Percentiles rank a stretch among this genome's conserved stretches.
Evolutionary conservation across 2,888 invertebrate species (phyloP).

Genomic region (Prosapia bicincta): DNA sequence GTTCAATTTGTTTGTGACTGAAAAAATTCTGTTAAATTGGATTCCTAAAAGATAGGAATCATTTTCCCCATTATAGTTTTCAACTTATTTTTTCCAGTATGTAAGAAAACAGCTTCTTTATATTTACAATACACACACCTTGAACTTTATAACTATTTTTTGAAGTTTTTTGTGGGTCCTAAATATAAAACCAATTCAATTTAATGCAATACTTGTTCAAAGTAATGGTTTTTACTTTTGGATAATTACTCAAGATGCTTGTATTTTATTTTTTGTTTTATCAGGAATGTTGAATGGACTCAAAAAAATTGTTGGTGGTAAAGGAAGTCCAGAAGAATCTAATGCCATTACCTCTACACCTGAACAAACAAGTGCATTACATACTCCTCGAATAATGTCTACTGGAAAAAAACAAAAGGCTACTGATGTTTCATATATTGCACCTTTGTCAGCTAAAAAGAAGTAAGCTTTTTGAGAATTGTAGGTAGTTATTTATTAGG

Average conservation of each 20-base stretch:
- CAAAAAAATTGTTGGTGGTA: constrained; percentile 71
- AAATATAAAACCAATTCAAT: too few relatives aligned
- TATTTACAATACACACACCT: too few relatives aligned
- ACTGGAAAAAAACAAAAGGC: constrained; percentile 61
- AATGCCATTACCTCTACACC: constrained; percentile 49
- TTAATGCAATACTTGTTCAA: background rate
- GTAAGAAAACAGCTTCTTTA: too few relatives aligned
- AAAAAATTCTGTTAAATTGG: too few relatives aligned
- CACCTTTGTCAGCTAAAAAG: constrained; percentile 62
- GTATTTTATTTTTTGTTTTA: background rate
- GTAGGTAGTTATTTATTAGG: too few relatives aligned
- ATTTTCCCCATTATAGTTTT: too few relatives aligned
- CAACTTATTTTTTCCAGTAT: too few relatives aligned
- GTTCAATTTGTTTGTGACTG: too few relatives aligned
- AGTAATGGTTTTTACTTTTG: constrained; percentile 30
- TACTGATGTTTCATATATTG: constrained; percentile 48
- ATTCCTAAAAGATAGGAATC: too few relatives aligned
- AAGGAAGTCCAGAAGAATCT: constrained; percentile 44
- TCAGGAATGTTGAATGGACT: constrained; percentile 73
- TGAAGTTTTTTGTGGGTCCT: too few relatives aligned
- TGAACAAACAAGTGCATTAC: constrained; percentile 28
- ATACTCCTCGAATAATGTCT: constrained; percentile 58
- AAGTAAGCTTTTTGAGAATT: too few relatives aligned
- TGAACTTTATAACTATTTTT: too few relatives aligned
- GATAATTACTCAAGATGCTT: background rate